These are phyloP conservation scores for Centropus bengalensis DNA, from an alignment of 2,113 vertebrate genomes.

Conservation along the genomic window DNA sequence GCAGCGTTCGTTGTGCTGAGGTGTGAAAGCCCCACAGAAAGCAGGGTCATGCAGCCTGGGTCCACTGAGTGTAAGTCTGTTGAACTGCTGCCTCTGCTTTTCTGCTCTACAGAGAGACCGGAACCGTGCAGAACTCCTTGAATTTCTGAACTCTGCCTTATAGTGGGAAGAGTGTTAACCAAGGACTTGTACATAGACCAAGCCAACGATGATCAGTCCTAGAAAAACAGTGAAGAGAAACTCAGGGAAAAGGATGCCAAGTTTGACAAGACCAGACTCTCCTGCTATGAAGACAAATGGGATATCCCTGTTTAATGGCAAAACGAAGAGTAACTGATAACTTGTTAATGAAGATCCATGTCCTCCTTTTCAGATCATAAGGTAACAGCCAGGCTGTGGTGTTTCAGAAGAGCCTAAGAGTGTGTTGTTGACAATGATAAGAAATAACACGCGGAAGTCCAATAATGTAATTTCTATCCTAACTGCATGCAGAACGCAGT, in stretches of 20 bases:
- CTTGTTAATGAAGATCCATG: constrained; percentile 25
- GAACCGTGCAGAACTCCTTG: constrained; percentile 87
- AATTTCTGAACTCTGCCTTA: constrained; percentile 89
- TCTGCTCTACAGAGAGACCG: constrained; percentile 80
- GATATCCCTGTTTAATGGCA: constrained; percentile 13
- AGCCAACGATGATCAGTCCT: not conserved
- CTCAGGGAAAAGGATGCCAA: constrained; percentile 31
- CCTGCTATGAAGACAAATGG: not conserved
- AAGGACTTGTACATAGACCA: not conserved
- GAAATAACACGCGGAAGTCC: not conserved
- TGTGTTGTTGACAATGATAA: not conserved
- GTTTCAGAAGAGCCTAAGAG: not conserved
- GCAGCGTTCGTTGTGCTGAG: not conserved
- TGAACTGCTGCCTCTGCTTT: not conserved
- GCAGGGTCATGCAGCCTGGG: not conserved
- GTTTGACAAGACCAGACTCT: not conserved
- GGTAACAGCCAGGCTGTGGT: constrained; percentile 35
- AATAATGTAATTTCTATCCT: not conserved
- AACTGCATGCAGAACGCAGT: constrained; percentile 46
- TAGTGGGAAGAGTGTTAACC: constrained; percentile 55
- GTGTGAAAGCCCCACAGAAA: not conserved
- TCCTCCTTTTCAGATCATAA: constrained; percentile 47
- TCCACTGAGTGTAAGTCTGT: not conserved
- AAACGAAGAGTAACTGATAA: constrained; percentile 11
- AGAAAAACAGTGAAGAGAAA: constrained; percentile 31